These are phyloP conservation scores for Myoxocephalus aenaeus DNA, from an alignment of 2,797 vertebrate genomes.

Conservation along the genomic window DNA sequence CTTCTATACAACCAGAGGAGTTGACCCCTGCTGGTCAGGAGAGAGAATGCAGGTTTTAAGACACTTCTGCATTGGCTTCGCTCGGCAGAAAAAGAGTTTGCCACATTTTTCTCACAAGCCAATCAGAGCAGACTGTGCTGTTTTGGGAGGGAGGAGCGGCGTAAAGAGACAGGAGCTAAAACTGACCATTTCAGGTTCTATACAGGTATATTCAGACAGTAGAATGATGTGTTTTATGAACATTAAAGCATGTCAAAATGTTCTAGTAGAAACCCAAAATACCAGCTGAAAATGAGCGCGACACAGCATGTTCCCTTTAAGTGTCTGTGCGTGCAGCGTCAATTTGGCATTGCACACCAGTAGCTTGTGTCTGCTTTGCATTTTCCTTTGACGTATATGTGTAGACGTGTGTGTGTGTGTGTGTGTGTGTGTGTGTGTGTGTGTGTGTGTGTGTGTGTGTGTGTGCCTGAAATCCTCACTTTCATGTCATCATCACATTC, in stretches of 20 bases:
- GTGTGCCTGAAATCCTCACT: background rate
- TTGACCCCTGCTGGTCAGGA: too few relatives aligned
- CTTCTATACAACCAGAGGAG: too few relatives aligned
- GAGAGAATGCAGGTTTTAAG: too few relatives aligned
- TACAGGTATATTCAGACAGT: background rate
- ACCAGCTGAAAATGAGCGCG: background rate
- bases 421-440: background rate
- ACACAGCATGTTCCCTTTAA: background rate
- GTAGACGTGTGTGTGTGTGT: background rate
- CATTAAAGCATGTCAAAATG: background rate
- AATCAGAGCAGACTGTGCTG: too few relatives aligned
- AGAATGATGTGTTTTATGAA: background rate
- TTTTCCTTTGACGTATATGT: constrained; percentile 11
- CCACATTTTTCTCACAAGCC: too few relatives aligned
- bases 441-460: background rate
- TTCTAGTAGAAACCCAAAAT: background rate
- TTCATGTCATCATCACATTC: constrained; percentile 1
- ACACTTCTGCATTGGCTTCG: too few relatives aligned
- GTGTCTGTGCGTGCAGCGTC: background rate
- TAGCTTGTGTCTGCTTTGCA: constrained; percentile 14
- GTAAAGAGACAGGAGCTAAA: too few relatives aligned
- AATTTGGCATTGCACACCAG: constrained; percentile 18
- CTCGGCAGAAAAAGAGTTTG: too few relatives aligned
- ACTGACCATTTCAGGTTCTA: too few relatives aligned
- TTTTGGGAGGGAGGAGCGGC: too few relatives aligned